Evolutionary conservation across 2,888 invertebrate species (phyloP), one percentile per base, ranked within the genome.

Genomic region (Lasioglossum malachurum): DNA sequence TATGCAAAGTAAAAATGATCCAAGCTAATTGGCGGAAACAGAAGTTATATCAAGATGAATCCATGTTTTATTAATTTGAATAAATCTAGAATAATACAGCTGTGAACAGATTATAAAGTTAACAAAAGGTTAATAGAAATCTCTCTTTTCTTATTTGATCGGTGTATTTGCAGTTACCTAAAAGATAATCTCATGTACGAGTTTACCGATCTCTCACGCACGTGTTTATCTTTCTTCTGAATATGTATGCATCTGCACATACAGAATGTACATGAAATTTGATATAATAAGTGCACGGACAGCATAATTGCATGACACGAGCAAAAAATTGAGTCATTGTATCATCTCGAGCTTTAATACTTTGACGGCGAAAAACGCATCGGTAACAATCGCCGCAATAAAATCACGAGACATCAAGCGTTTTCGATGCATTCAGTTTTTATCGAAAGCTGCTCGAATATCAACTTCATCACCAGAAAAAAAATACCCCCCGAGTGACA

Each of bases 361-460:
- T 46, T 64, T 46, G 14, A 35, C 64, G 19, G 4, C 19, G 14
- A 19, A 35, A 31, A 35, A 16, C 69, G 35, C 3, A 10, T 19
- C 35, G 8, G 23, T 35, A 46, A n/a, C 46, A 41, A 35, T 46
- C 53, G 41, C 23, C 4, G 16, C 31, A 69, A 53, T 73, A 53
- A 44, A 73, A 53, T 49, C 41, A 49, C 44, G 4, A 72, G 2
- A 16, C 16, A 38, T 19, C 44, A 35, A 53, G 8, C 27, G 81
- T 35, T 35, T 71, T 41, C 10, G 27, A 75, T 64, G 75, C 35
- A 19, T 69, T 23, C 23, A 23, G 12, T 23, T n/a, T 69, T 35
- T 71, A 71, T 75, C 73, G 44, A 49, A 38, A 27, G 60, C 53
- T 73, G 67, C 46, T 69, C 38, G 35, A 57, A 73, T 82, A 73